A percentile compares a stretch with the other conserved stretches of the same genome.
Evolutionary conservation across 1,140 invertebrate genomes (phyloP).

Genomic region (Brachionus angularis): DNA sequence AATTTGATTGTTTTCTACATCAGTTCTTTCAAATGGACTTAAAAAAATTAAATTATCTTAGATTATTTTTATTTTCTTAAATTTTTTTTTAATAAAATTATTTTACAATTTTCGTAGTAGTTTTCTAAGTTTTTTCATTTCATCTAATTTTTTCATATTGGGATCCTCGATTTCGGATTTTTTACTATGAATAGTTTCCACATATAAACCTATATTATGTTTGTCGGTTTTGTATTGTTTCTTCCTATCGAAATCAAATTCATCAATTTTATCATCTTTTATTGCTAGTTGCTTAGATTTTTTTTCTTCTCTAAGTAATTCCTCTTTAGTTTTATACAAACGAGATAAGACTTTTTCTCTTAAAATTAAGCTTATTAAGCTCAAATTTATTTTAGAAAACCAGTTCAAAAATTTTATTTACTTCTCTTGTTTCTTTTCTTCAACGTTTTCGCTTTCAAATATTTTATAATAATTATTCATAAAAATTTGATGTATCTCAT

Average conservation of each 20-base stretch:
- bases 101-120: slow-evolving; percentile 52
- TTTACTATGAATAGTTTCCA: slow-evolving; percentile 49
- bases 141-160: slow-evolving; percentile 47
- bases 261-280: neutral
- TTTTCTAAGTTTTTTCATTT: slow-evolving; percentile 50
- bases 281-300: neutral
- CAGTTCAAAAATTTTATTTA: neutral
- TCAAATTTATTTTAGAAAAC: neutral
- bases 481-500: slow-evolving; percentile 51
- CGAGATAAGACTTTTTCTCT: neutral
- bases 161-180: slow-evolving; percentile 51
- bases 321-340: neutral
- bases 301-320: neutral
- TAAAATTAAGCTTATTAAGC: neutral
- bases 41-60: no score
- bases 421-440: slow-evolving; percentile 14
- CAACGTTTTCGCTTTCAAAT: slow-evolving; percentile 47
- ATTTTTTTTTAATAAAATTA: neutral
- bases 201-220: slow-evolving; percentile 52
- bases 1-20: slow-evolving; percentile 52
- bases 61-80: no score
- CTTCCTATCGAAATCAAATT: neutral
- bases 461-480: slow-evolving; percentile 53
- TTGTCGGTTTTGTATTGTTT: slow-evolving; percentile 47
- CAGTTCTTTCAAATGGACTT: slow-evolving; percentile 51